These are phyloP conservation scores for Ageneiosus marmoratus DNA, from an alignment of 2,113 vertebrate species.

Conservation along the genomic window DNA sequence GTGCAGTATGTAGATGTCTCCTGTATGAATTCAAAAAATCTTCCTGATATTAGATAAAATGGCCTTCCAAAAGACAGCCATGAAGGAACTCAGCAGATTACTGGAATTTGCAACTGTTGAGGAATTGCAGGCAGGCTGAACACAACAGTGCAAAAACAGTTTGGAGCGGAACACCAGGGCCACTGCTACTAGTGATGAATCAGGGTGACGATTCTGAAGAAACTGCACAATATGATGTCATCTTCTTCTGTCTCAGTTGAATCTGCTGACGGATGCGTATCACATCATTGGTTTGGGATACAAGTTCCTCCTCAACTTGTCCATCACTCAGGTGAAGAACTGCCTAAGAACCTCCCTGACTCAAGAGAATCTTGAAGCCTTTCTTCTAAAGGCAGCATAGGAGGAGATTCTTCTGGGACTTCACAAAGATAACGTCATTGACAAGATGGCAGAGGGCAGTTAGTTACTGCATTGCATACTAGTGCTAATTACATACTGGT, in stretches of 20 bases:
- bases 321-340: slow-evolving; percentile 30
- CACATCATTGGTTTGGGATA: slow-evolving; percentile 28
- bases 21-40: slow-evolving; percentile 26
- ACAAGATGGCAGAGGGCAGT: slow-evolving; percentile 39
- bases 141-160: background rate
- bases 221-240: background rate
- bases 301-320: slow-evolving; percentile 26
- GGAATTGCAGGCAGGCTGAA: slow-evolving; percentile 20
- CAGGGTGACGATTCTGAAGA: slow-evolving; percentile 30
- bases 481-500: background rate
- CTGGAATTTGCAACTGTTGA: slow-evolving; percentile 32
- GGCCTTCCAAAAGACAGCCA: slow-evolving; percentile 16
- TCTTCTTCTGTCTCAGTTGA: too few species aligned
- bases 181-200: background rate
- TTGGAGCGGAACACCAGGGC: slow-evolving; percentile 20
- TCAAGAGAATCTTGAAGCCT: slow-evolving; percentile 25
- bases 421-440: slow-evolving; percentile 19
- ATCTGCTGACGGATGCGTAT: too few species aligned
- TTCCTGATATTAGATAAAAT: slow-evolving; percentile 22
- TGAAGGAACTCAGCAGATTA: slow-evolving; percentile 42
- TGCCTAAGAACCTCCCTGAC: background rate
- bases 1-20: slow-evolving; percentile 43
- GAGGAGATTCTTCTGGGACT: slow-evolving; percentile 15
- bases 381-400: background rate
- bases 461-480: slow-evolving; percentile 20